Evolutionary conservation across 2,113 vertebrate genomes (phyloP).

Genomic region (Galbula dea): DNA sequence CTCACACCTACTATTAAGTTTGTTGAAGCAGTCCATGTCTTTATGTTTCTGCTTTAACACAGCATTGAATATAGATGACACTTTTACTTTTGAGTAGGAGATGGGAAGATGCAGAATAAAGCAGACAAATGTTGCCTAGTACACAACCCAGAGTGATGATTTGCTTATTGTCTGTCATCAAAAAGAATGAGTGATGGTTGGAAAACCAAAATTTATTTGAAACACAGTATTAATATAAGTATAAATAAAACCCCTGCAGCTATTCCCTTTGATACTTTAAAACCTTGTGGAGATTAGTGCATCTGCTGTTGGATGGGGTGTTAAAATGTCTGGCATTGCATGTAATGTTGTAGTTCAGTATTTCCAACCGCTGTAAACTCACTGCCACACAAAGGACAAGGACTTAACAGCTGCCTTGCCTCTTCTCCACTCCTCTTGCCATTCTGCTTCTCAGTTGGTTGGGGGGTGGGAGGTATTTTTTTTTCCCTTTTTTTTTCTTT

Average conservation of each 20-base stretch:
- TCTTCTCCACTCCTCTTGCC: neutral
- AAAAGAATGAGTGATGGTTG: neutral
- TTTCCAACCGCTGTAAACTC: neutral
- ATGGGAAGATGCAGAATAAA: neutral
- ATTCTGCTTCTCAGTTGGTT: neutral
- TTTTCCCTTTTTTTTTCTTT: rapidly evolving
- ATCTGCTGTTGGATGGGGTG: neutral
- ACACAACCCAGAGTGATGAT: neutral
- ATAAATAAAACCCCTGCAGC: neutral
- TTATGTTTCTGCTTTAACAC: neutral
- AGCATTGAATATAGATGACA: neutral
- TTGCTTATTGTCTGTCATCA: neutral
- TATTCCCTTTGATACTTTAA: neutral
- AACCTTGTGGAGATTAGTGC: neutral
- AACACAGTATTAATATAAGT: neutral
- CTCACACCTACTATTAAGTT: neutral
- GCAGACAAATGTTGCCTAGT: neutral
- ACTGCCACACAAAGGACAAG: neutral
- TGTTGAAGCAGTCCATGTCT: neutral
- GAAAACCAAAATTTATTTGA: neutral
- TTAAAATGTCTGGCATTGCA: neutral
- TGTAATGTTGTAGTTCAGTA: neutral
- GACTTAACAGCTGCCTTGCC: neutral
- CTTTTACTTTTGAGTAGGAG: neutral
- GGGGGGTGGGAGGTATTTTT: too few relatives aligned